Evolutionary conservation across 2,888 invertebrate species (phyloP).

Genomic region (Rhabditophanes sp.): DNA sequence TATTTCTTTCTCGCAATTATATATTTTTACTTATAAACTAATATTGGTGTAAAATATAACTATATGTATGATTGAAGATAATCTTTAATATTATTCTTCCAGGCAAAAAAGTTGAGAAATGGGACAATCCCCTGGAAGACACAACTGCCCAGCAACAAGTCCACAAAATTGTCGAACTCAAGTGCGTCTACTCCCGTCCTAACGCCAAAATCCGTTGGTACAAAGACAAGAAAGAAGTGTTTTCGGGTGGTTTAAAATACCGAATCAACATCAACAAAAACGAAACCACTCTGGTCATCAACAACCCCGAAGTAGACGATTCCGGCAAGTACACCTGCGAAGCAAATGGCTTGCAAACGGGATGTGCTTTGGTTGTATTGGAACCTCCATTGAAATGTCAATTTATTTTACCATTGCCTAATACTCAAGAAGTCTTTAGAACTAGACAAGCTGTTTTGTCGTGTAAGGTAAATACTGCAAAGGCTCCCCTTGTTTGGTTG

Average conservation of each 20-base stretch:
- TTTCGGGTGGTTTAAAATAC: slow-evolving; percentile 62
- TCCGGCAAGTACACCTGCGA: slow-evolving; percentile 89
- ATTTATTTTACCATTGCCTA: slow-evolving; percentile 75
- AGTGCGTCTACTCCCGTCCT: slow-evolving; percentile 86
- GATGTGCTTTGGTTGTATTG: slow-evolving; percentile 84
- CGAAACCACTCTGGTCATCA: slow-evolving; percentile 72
- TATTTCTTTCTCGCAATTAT: too few relatives aligned
- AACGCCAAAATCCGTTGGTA: slow-evolving; percentile 52
- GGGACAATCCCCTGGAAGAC: slow-evolving; percentile 34
- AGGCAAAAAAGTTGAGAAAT: slow-evolving; percentile 38
- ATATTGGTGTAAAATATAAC: too few relatives aligned
- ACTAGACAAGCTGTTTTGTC: slow-evolving; percentile 72
- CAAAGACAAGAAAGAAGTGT: slow-evolving; percentile 42
- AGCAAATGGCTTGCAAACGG: slow-evolving; percentile 70
- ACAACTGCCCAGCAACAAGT: slow-evolving; percentile 50
- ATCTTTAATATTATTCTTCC: too few relatives aligned
- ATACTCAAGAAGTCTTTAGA: slow-evolving; percentile 71
- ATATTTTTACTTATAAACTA: too few relatives aligned
- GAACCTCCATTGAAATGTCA: slow-evolving; percentile 84
- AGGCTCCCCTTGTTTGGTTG: slow-evolving; percentile 86
- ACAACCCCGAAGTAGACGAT: slow-evolving; percentile 77
- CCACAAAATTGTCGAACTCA: slow-evolving; percentile 81
- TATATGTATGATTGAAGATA: too few relatives aligned
- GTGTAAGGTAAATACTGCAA: slow-evolving; percentile 77
- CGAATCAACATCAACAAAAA: slow-evolving; percentile 84